A percentile compares a stretch with the other conserved stretches of the same genome.
Evolutionary conservation across 2,797 vertebrate genomes (phyloP).

Genomic region (Gallinago solitaria): DNA sequence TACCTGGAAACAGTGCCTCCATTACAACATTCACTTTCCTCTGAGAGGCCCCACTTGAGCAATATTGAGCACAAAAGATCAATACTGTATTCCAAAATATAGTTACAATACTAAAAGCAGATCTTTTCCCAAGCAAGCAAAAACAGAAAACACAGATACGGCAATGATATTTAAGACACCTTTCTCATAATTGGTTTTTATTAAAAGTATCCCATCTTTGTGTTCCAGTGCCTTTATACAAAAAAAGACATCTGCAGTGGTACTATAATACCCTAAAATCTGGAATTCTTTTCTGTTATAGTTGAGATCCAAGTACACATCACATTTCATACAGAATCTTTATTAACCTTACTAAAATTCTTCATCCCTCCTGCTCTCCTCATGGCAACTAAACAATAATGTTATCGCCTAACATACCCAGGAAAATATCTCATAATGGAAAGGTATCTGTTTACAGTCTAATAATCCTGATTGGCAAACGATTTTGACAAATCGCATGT

Average conservation of each 20-base stretch:
- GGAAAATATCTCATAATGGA: neutral
- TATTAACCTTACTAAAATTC: neutral
- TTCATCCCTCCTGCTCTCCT: neutral
- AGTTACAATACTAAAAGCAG: neutral
- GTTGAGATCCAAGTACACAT: neutral
- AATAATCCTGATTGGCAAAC: neutral
- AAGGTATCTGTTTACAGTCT: neutral
- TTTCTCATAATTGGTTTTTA: constrained; percentile 16
- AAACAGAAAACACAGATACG: neutral
- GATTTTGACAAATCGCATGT: neutral
- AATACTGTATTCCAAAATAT: neutral
- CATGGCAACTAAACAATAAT: neutral
- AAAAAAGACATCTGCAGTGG: neutral
- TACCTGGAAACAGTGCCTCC: neutral
- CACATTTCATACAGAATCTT: neutral
- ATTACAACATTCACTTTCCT: neutral
- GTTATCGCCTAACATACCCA: neutral
- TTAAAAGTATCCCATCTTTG: neutral
- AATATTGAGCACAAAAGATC: neutral
- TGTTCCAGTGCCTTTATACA: neutral
- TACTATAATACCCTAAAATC: neutral
- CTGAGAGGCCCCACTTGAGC: neutral
- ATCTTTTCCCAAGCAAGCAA: neutral
- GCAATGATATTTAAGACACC: neutral
- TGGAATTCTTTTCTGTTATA: neutral